Evolutionary conservation across 2,888 invertebrate species (phyloP).

Genomic region (Neoaliturus tenellus): DNA sequence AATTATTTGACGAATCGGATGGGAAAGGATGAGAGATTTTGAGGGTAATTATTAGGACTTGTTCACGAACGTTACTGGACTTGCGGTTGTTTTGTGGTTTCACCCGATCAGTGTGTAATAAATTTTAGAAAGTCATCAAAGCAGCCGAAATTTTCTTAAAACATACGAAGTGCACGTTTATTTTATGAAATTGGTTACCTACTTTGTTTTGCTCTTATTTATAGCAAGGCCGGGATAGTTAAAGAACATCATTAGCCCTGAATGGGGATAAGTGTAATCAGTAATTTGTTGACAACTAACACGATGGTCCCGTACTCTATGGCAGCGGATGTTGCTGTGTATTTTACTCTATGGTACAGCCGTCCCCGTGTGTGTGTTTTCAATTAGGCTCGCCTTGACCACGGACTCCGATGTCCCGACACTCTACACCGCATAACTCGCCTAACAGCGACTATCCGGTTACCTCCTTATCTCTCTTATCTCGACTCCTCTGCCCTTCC

Average conservation of each 20-base stretch:
- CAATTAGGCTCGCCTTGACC: slow-evolving; percentile 22
- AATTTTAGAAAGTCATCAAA: background rate
- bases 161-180: no score
- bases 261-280: no score
- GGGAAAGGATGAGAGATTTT: slow-evolving; percentile 11
- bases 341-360: background rate
- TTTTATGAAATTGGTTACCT: no score
- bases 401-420: slow-evolving; percentile 1
- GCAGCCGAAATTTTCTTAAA: no score
- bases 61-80: slow-evolving; percentile 1
- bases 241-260: no score
- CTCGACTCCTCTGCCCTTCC: background rate
- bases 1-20: slow-evolving; percentile 39
- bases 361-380: slow-evolving; percentile 5
- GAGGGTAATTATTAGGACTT: slow-evolving; percentile 1
- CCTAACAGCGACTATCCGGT: slow-evolving; percentile 19
- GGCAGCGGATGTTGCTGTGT: background rate
- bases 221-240: no score
- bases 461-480: slow-evolving; percentile 20
- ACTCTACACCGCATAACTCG: slow-evolving; percentile 34
- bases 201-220: no score
- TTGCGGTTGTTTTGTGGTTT: background rate
- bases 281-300: no score
- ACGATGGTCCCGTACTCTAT: background rate
- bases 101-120: background rate